Evolutionary conservation across 2,797 vertebrate genomes (phyloP).

Genomic region (Buphagus erythrorhynchus): DNA sequence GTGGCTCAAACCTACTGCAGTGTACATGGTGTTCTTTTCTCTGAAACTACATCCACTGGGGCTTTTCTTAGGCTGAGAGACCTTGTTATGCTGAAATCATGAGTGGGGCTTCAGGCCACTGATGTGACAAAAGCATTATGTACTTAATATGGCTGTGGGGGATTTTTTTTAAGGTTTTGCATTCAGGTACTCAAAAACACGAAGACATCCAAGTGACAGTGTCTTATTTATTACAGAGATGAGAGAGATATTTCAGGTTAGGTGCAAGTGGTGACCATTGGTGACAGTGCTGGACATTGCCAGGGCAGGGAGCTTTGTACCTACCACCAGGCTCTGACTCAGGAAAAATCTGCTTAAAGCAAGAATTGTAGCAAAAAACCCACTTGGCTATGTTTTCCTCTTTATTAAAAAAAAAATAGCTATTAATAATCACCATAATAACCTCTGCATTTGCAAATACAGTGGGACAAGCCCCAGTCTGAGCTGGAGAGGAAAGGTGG

Average conservation of each 20-base stretch:
- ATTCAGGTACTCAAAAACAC: neutral
- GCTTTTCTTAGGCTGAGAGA: neutral
- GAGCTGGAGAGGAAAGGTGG: neutral
- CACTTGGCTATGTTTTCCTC: neutral
- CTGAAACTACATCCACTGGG: neutral
- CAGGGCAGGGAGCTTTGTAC: neutral
- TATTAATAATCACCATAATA: neutral
- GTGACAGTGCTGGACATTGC: neutral
- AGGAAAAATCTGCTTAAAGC: neutral
- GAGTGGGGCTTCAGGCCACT: neutral
- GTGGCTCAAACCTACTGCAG: neutral
- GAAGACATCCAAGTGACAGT: neutral
- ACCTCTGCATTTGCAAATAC: neutral
- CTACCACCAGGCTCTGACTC: neutral
- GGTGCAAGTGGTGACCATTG: neutral
- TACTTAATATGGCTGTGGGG: neutral
- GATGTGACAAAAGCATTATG: neutral
- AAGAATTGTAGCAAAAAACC: neutral
- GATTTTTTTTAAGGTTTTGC: neutral
- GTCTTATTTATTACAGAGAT: neutral
- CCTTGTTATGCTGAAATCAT: neutral
- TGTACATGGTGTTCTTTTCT: accelerated
- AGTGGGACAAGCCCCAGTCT: neutral
- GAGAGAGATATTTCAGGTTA: neutral
- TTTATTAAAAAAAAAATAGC: neutral